phyloP scores from a whole-genome alignment of 1,140 invertebrate genomes.

The Sweltsa coloradensis region DNA sequence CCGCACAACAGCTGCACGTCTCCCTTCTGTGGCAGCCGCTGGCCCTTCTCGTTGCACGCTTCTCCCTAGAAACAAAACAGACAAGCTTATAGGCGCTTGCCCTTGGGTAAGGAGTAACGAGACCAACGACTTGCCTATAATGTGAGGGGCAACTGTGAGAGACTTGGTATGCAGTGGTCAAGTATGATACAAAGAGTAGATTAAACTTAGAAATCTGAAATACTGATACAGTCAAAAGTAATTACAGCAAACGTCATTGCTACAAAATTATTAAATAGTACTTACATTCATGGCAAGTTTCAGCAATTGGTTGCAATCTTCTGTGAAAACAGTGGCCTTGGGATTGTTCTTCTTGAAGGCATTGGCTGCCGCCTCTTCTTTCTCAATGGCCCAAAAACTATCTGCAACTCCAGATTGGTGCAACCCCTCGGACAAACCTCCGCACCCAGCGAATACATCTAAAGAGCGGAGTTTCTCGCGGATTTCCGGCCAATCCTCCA shows the following conservation, averaged over 20 bases:
- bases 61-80: constrained; percentile 32
- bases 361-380: constrained; percentile 61
- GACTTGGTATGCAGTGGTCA: too few species aligned
- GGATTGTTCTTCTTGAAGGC: constrained; percentile 72
- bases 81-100: too few species aligned
- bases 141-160: too few species aligned
- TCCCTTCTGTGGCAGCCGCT: constrained; percentile 58
- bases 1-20: constrained; percentile 78
- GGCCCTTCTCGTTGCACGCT: constrained; percentile 35
- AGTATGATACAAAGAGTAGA: too few species aligned
- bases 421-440: constrained; percentile 55
- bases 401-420: constrained; percentile 56
- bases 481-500: constrained; percentile 26
- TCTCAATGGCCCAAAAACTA: constrained; percentile 72
- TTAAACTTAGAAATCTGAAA: too few species aligned
- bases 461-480: constrained; percentile 45
- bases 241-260: too few species aligned
- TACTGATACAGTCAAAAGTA: too few species aligned
- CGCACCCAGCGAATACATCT: constrained; percentile 85
- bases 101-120: too few species aligned
- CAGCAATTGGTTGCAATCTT: constrained; percentile 69
- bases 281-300: constrained; percentile 45
- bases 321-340: constrained; percentile 57
- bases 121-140: too few species aligned
- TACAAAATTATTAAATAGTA: too few species aligned